Conservation (phyloP, 2,888 invertebrate genomes). For the Atethmia centrago region DNA sequence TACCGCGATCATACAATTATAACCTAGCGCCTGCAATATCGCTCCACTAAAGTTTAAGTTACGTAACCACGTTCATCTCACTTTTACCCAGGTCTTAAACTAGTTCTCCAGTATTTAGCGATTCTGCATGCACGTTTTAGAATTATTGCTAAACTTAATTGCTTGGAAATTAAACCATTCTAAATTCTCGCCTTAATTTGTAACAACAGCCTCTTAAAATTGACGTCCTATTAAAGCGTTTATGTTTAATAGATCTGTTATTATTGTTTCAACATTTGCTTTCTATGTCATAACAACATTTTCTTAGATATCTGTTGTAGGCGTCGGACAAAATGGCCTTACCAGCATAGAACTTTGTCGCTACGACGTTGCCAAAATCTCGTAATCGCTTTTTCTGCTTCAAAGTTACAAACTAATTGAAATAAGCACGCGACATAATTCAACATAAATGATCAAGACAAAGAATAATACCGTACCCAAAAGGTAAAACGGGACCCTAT, state of each 20-base stretch:
- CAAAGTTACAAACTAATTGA: not conserved
- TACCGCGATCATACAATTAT: conserved; percentile 1
- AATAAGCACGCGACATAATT: not conserved
- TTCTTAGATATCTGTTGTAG: not conserved
- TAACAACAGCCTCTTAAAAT: not conserved
- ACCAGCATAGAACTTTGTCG: not conserved
- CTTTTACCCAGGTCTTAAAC: conserved; percentile 46
- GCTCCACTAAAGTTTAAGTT: conserved; percentile 21
- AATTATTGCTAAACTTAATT: conserved; percentile 39
- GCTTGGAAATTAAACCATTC: conserved; percentile 27
- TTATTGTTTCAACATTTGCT: not conserved
- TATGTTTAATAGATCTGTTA: not conserved
- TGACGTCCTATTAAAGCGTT: conserved; percentile 1
- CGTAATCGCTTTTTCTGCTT: not conserved
- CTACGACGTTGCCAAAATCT: not conserved
- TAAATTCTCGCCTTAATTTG: conserved; percentile 11
- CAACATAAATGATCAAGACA: not conserved
- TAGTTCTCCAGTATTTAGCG: conserved; percentile 49
- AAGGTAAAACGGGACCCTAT: too few relatives aligned
- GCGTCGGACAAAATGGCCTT: not conserved
- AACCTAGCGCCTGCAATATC: conserved; percentile 15
- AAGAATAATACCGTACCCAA: not conserved
- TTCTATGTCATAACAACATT: not conserved
- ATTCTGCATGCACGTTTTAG: conserved; percentile 38
- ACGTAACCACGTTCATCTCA: conserved; percentile 47